Base-by-base conservation (phyloP, 2,113 vertebrate species). In the Circaetus gallicus region DNA sequence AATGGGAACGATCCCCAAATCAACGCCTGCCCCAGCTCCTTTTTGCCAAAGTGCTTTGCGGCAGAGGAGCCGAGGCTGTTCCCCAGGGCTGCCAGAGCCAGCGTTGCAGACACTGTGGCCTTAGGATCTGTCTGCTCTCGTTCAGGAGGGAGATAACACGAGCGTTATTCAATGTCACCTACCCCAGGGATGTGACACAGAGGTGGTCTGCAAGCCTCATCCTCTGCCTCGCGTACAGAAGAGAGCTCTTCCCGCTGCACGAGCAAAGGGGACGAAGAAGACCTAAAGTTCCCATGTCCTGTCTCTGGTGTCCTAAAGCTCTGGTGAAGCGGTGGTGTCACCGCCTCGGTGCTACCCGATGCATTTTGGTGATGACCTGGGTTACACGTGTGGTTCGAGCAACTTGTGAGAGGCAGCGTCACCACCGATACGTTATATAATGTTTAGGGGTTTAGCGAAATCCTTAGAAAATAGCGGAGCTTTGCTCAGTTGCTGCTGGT, bases 181-280 rank as follows among this genome's bases (percentile, higher is more conserved):
- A 14, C 29, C 5, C 10, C 70, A 47, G 18, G 34, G 86, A 49
- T 25, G 10, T 0, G 58, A 49, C 63, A 32, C 36, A 3, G 25
- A 11, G 20, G 0, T 66, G 42, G 26, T 70, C 56, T 82, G 38
- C 40, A 20, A 52, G 32, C 52, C 49, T 61, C 21, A 7, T 65
- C 36, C 53, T 93, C 74, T 90, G 43, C 73, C n/a, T 71, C 1
- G 0, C 1, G 0, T 43, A 12, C 0, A 2, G 31, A 49, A 61
- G 25, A 21, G 21, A 32, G 25, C 42, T 56, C 7, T 62, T 90
- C 43, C 34, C 7, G 18, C 34, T 29, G n/a, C 26, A 19, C 8
- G 21, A 73, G 47, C 59, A 66, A 31, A 43, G 16, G n/a, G 66
- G 40, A 16, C 0, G 4, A 77, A 77, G 25, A n/a, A 50, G 52